Evolutionary conservation across 2,113 vertebrate species (phyloP), one percentile per base, ranked within the genome.

Genomic region (Pseudorasbora parva): DNA sequence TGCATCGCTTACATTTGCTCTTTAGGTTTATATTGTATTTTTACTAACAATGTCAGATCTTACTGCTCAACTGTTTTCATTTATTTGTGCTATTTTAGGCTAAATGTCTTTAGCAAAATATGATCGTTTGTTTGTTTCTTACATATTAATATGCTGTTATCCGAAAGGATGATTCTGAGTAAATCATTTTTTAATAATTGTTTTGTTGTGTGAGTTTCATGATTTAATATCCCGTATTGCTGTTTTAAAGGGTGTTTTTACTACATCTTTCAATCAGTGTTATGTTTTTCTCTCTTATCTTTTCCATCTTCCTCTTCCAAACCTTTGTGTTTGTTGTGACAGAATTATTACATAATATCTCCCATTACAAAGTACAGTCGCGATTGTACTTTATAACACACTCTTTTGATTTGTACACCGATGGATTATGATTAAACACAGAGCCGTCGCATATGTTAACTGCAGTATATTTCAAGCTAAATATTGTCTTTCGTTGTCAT

Each of bases 271-370:
- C 11, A 43, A 5, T 54, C 9, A 25, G 1, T 45, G 56, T 25
- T 45, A 43, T 45, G 8, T 12, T 14, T 60, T 17, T 56, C 51
- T 78, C 54, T 60, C 3, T 78, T 78, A 78, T 41, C 54, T 8
- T 19, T n/a, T 19, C 17, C 2, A 59, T 78, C 30, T 25, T 78
- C n/a, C 19, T 78, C 41, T 45, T 14, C 33, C 37, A 60, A 19
- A 59, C 33, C 30, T 77, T 77, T 77, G 54, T 77, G 74, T 78
- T 78, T 75, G 27, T 37, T 14, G 19, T 57, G 19, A 41, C 51
- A 77, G 30, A 57, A 59, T 77, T 57, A 57, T 57, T 78, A 10
- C 33, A 43, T n/a, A 60, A 25, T 78, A 78, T 60, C 54, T 60
- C 56, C 0, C n/a, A 78, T 78, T 45, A 25, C 76, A 60, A 60